These are phyloP conservation scores for Paraescarpia echinospica DNA, from an alignment of 1,140 invertebrate genomes.

Conservation along the genomic window DNA sequence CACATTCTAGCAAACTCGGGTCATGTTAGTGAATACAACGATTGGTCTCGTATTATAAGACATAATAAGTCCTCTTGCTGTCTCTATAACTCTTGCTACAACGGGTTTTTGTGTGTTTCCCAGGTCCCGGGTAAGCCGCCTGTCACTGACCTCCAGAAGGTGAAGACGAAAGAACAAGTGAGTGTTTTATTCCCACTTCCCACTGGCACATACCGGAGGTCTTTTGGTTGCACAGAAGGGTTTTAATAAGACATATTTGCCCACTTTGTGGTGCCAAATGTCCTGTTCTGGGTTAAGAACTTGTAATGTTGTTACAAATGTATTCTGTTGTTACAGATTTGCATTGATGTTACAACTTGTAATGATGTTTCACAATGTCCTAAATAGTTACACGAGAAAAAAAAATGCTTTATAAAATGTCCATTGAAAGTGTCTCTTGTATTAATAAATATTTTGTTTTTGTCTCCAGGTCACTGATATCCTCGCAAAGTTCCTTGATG, in stretches of 20 bases:
- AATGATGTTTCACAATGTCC: too few relatives aligned
- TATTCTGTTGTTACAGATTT: too few relatives aligned
- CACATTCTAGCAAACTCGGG: neutral
- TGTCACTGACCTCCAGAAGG: slow-evolving; percentile 49
- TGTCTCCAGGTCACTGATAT: slow-evolving; percentile 24
- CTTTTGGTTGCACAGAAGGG: neutral
- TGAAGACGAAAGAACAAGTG: slow-evolving; percentile 49
- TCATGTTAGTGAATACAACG: neutral
- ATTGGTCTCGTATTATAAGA: neutral
- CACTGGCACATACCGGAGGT: neutral
- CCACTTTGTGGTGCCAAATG: too few relatives aligned
- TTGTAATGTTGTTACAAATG: too few relatives aligned
- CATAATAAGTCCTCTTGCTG: neutral
- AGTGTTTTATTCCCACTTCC: slow-evolving; percentile 13
- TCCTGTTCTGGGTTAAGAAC: too few relatives aligned
- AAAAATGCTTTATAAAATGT: too few relatives aligned
- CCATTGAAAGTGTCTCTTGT: neutral
- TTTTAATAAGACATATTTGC: neutral
- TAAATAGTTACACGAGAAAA: too few relatives aligned
- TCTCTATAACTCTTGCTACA: neutral
- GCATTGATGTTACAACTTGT: too few relatives aligned
- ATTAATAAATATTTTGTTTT: neutral
- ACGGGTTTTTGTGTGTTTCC: slow-evolving; percentile 18
- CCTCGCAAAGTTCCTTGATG: slow-evolving; percentile 34
- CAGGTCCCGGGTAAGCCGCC: slow-evolving; percentile 50